Base-by-base conservation (phyloP, 1,140 invertebrate species). In the Zaprionus capensis region DNA sequence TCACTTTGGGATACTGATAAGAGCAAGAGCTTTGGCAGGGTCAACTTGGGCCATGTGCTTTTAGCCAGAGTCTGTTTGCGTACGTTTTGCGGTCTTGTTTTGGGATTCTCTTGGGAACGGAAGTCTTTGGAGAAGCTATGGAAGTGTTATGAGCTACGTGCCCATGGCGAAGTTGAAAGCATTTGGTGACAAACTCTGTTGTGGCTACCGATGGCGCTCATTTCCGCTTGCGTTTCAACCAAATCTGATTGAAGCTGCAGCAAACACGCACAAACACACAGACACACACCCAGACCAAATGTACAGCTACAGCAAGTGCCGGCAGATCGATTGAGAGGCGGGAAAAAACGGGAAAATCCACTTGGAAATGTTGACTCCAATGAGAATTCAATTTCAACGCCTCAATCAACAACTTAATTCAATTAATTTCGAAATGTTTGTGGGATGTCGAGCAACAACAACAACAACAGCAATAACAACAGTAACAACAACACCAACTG, bases 301-400 rank as follows among this genome's bases (percentile, higher is more conserved):
- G 15, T 31, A 20, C 44, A 56, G 44, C 31, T 24, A 38, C 14
- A 57, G 11, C 26, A 46, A 58, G 58, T 36, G 63, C 49, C 24
- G 49, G 20, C 17, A 49, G 11, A 49, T 51, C 7, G 15, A 57
- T 51, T 53, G 17, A 9, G 14, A 36, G 7, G 9, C 4, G 20
- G n/a, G 53, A 24, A 41, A 70, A 53, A 82, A 83, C 76, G 64
- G 53, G 81, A 72, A 83, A 83, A 84, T 56, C 81, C 62, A 77
- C 81, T 83, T 77, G 80, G 51, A 24, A 55, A 68, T 34, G 55
- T 38, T 51, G 31, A 63, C 28, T 65, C 34, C 67, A 81, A 80
- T 84, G 81, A 70, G 78, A 85, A 86, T 82, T 81, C 79, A 82
- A 82, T 86, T 84, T 86, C 82, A 85, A 72, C 82, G 82, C 82